Percentiles rank a stretch among this genome's conserved stretches.
phyloP scores from a whole-genome alignment of 2,888 invertebrate species.

The Dynastes tityus region DNA sequence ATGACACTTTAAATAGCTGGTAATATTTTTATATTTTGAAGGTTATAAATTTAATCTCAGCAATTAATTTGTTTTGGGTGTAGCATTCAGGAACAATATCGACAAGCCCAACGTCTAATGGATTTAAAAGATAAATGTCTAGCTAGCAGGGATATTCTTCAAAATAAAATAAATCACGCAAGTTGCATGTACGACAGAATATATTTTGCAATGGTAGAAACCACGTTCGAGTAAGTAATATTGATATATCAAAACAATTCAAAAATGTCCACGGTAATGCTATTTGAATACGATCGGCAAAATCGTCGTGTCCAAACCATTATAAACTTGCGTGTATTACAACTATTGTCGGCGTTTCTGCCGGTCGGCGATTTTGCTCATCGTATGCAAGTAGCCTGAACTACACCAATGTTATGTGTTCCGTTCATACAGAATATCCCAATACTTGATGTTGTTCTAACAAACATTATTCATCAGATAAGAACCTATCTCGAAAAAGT shows the following conservation, averaged over 20 bases:
- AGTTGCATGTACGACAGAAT: conserved; percentile 64
- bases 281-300: not conserved
- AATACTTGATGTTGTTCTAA: too few species aligned
- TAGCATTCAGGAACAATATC: conserved; percentile 73
- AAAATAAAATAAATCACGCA: conserved; percentile 73
- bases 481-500: too few species aligned
- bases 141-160: conserved; percentile 70
- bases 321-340: not conserved
- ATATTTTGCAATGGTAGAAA: conserved; percentile 22
- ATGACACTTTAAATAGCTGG: not conserved
- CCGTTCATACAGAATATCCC: too few species aligned
- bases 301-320: not conserved
- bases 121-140: conserved; percentile 70
- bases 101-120: conserved; percentile 71
- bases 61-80: conserved; percentile 25
- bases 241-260: not conserved
- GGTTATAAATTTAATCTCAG: not conserved
- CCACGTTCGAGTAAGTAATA: conserved; percentile 45
- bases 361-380: too few species aligned
- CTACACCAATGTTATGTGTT: too few species aligned
- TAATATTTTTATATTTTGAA: not conserved
- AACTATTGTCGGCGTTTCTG: not conserved
- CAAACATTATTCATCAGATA: too few species aligned
- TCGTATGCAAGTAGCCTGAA: too few species aligned
- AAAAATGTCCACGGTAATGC: not conserved